Evolutionary conservation across 2,888 invertebrate species (phyloP).

Genomic region (Polylopha cassiicola): DNA sequence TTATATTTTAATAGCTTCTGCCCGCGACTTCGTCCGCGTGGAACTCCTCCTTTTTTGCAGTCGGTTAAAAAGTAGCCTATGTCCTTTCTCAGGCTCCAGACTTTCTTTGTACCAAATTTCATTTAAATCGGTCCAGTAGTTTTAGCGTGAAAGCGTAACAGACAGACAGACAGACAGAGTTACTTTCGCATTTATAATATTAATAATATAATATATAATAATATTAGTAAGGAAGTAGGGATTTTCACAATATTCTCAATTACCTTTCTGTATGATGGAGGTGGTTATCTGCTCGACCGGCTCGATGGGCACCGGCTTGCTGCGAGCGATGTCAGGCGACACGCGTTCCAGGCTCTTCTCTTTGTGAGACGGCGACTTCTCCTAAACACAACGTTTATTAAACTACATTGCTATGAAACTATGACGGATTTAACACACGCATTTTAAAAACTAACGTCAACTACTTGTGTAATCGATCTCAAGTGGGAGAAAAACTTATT

Average conservation of each 20-base stretch:
- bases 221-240: not conserved
- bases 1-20: too few species aligned
- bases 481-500: too few species aligned
- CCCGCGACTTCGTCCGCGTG: too few species aligned
- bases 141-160: too few species aligned
- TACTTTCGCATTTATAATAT: too few species aligned
- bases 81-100: too few species aligned
- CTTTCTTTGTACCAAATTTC: too few species aligned
- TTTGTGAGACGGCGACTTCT: conserved; percentile 47
- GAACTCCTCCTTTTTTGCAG: too few species aligned
- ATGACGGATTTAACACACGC: not conserved
- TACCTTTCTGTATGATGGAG: conserved; percentile 34
- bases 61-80: too few species aligned
- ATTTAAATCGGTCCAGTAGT: too few species aligned
- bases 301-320: conserved; percentile 29
- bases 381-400: conserved; percentile 32
- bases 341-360: conserved; percentile 36
- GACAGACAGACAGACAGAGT: too few species aligned
- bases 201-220: conserved; percentile 6
- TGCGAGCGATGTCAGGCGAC: conserved; percentile 21
- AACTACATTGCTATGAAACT: not conserved
- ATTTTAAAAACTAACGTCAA: not conserved
- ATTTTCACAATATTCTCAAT: not conserved
- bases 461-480: too few species aligned
- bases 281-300: conserved; percentile 31